phyloP scores from a whole-genome alignment of 2,888 invertebrate genomes.

The Polyommatus icarus region DNA sequence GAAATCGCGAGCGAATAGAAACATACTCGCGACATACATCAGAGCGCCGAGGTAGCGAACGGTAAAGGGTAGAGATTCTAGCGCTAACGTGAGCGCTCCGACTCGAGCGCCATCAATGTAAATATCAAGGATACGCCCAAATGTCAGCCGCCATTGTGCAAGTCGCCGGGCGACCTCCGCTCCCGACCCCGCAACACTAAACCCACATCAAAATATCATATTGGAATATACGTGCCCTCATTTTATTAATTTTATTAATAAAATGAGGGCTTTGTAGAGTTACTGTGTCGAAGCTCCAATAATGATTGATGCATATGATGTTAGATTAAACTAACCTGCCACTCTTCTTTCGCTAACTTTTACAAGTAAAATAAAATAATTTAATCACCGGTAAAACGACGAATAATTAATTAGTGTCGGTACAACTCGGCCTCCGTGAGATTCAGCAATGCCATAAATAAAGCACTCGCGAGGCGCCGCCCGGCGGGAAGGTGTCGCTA shows the following conservation, averaged over 20 bases:
- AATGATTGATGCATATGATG: no score
- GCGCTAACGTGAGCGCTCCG: slow-evolving; percentile 45
- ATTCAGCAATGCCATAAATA: neutral
- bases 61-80: no score
- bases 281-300: no score
- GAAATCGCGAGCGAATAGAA: neutral
- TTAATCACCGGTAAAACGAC: neutral
- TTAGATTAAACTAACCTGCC: no score
- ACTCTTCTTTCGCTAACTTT: no score
- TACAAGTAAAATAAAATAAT: no score
- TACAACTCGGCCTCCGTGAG: neutral
- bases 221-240: neutral
- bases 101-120: slow-evolving; percentile 64
- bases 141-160: slow-evolving; percentile 69
- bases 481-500: slow-evolving; percentile 36
- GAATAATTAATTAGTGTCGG: neutral
- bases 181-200: slow-evolving; percentile 39
- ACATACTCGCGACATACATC: neutral
- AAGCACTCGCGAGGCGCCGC: neutral
- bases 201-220: neutral
- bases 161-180: slow-evolving; percentile 51
- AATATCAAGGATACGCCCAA: slow-evolving; percentile 78
- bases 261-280: no score
- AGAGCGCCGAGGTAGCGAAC: no score
- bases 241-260: neutral